phyloP scores from a whole-genome alignment of 1,140 invertebrate genomes.

The Drosophila orena region DNA sequence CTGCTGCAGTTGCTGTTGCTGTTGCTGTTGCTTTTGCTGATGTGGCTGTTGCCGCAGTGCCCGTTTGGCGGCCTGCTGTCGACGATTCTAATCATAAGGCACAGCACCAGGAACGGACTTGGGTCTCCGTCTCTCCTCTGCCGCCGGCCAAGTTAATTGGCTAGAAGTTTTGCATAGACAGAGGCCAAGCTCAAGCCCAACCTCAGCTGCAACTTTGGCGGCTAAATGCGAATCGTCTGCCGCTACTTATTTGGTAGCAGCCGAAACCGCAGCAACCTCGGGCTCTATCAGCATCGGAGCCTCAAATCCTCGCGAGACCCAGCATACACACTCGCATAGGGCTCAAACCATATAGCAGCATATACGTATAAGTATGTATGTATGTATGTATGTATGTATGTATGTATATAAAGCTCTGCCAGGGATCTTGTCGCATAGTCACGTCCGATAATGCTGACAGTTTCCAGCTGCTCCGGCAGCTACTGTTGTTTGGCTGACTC shows the following conservation, averaged over 20 bases:
- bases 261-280: slow-evolving; percentile 16
- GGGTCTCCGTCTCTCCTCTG: slow-evolving; percentile 25
- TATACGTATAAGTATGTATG: background rate
- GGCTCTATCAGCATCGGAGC: slow-evolving; percentile 63
- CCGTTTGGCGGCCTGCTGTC: slow-evolving; percentile 67
- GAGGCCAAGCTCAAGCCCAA: slow-evolving; percentile 7
- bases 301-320: slow-evolving; percentile 52
- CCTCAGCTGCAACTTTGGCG: slow-evolving; percentile 50
- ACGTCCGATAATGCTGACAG: slow-evolving; percentile 77
- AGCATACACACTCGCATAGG: slow-evolving; percentile 55
- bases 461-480: slow-evolving; percentile 63
- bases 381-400: no score
- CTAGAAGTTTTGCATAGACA: slow-evolving; percentile 80
- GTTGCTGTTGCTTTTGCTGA: slow-evolving; percentile 3
- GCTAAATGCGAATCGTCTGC: slow-evolving; percentile 59
- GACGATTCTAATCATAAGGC: slow-evolving; percentile 82
- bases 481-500: slow-evolving; percentile 49
- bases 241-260: slow-evolving; percentile 65
- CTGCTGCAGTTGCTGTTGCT: slow-evolving; percentile 2
- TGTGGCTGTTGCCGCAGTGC: slow-evolving; percentile 36
- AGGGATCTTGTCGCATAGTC: slow-evolving; percentile 77
- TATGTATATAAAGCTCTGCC: slow-evolving; percentile 37
- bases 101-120: slow-evolving; percentile 52
- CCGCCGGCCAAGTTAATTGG: slow-evolving; percentile 72
- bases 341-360: background rate